Percentiles rank a stretch among this genome's conserved stretches.
These are phyloP conservation scores for Isurus oxyrinchus DNA, from an alignment of 2,113 vertebrate genomes.

Conservation along the genomic window DNA sequence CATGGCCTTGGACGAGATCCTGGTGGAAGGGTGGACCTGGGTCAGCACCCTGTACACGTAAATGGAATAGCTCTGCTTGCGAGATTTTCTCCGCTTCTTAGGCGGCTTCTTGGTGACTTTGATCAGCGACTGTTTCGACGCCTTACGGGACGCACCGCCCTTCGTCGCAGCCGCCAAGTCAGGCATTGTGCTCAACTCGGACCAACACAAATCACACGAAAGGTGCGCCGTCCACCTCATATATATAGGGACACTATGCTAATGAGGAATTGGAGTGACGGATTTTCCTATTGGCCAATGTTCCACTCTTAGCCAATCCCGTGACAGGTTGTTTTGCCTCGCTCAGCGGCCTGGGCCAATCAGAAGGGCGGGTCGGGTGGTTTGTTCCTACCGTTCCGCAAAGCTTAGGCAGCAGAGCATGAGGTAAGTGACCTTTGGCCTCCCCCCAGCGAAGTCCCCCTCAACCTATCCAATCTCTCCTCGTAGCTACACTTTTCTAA, in stretches of 20 bases:
- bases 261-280: background rate
- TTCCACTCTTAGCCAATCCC: background rate
- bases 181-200: background rate
- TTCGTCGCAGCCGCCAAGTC: too few relatives aligned
- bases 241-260: background rate
- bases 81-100: background rate
- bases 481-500: too few relatives aligned
- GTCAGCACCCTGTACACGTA: slow-evolving; percentile 50
- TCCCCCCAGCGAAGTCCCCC: too few relatives aligned
- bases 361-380: background rate
- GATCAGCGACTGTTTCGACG: background rate
- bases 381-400: too few relatives aligned
- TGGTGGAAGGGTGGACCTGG: slow-evolving; percentile 67
- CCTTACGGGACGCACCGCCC: background rate
- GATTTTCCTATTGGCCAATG: background rate
- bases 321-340: too few relatives aligned
- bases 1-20: slow-evolving; percentile 69
- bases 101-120: background rate
- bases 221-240: background rate
- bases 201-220: too few relatives aligned
- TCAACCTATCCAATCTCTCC: too few relatives aligned
- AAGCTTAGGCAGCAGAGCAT: too few relatives aligned
- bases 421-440: too few relatives aligned
- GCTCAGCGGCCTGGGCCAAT: background rate
- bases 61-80: slow-evolving; percentile 29